Evolutionary conservation across 2,888 invertebrate species (phyloP), one percentile per base, ranked within the genome.

Genomic region (Aplocera efformata): DNA sequence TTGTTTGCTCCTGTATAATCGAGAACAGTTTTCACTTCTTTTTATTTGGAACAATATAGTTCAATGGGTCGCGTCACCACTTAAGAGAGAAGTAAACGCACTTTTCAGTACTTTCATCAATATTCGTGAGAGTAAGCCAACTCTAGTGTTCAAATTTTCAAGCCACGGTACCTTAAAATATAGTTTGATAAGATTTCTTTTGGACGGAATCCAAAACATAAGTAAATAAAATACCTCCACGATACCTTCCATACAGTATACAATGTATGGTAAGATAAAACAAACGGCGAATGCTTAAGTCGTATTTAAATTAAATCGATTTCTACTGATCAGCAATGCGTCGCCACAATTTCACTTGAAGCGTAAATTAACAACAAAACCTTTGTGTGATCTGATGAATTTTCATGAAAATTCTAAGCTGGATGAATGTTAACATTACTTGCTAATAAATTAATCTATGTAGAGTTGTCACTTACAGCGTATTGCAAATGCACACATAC

Each of bases 271-370:
- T 58, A 55, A 64, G 59, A 57, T 57, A 55, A 65, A 61, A 52
- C 53, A 65, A 54, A 64, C 67, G 64, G 56, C 59, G 60, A 50
- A 61, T 42, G 70, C 71, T 74, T 76, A 72, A 66, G 75, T 67
- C 68, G 73, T 74, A 82, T 79, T 75, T 74, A 75, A 79, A 68
- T 66, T 61, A 67, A 60, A 60, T 28, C 67, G 82, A 77, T 85
- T 86, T 86, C 86, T 85, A 83, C 84, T 83, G 61, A 75, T 83
- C 78, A 74, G 57, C 59, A 67, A 82, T 79, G 76, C 83, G 62
- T 56, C 58, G 56, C 47, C 56, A 52, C 60, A 76, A 72, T 84
- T 83, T 78, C 79, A 80, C 82, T 79, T 68, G 63, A 70, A 63
- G 34, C 10, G 36, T 35, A 63, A 72, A 62, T n/a, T n/a, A n/a